phyloP scores from a whole-genome alignment of 1,140 invertebrate species.

The Apis laboriosa region DNA sequence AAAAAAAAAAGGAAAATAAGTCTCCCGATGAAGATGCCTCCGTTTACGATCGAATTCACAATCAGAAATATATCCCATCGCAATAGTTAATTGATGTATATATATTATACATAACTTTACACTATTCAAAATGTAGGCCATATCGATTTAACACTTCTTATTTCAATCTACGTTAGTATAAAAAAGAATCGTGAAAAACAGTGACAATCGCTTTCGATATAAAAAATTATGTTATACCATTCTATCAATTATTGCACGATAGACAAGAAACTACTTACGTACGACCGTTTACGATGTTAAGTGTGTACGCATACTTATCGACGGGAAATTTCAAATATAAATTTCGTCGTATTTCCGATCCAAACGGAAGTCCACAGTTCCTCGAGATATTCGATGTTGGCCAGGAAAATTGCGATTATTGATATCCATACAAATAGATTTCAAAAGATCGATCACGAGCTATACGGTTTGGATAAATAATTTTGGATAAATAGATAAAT shows the following conservation, averaged over 20 bases:
- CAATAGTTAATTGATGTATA: neutral
- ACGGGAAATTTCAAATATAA: neutral
- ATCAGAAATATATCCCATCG: neutral
- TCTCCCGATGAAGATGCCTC: neutral
- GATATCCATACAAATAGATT: constrained; percentile 20
- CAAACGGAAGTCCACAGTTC: constrained; percentile 29
- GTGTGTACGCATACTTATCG: neutral
- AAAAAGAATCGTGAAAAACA: constrained; percentile 25
- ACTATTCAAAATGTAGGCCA: constrained; percentile 23
- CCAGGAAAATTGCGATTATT: neutral
- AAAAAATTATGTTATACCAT: neutral
- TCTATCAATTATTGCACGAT: neutral
- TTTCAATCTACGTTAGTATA: constrained; percentile 11
- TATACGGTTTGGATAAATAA: too few relatives aligned
- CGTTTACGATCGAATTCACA: constrained; percentile 26
- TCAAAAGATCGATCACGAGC: constrained; percentile 7
- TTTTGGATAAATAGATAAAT: too few relatives aligned
- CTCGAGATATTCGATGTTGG: neutral
- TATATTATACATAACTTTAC: neutral
- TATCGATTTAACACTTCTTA: neutral
- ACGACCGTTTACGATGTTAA: neutral
- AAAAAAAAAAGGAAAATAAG: neutral
- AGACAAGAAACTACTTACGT: neutral
- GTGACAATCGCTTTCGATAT: neutral
- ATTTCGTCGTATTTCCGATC: constrained; percentile 18